Base-by-base conservation (phyloP, 2,797 vertebrate genomes). In the Crocidura indochinensis region DNA sequence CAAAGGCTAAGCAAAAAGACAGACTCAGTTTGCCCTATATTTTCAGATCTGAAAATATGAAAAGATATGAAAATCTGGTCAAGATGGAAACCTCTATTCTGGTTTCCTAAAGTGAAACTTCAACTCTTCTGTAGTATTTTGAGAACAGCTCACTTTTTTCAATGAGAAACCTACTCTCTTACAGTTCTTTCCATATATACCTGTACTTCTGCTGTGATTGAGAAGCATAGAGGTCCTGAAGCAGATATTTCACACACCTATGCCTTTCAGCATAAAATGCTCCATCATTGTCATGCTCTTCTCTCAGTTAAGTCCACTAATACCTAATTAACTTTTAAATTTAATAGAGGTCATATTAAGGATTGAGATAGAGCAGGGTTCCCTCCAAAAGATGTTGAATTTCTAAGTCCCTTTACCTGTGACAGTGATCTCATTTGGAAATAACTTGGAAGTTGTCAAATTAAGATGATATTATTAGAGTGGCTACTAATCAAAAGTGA, bases 391-490 rank as follows among this genome's bases (percentile, higher is more conserved):
- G 20, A 68, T 77, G 44, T 20, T 65, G 71, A 92, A 82, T 26
- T 71, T 47, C 24, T 90, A 76, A 74, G 9, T 73, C 27, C 6
- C 12, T 46, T 62, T n/a, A 79, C 14, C 78, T 81, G 14, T 60
- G 64, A 80, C 64, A 78, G 8, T 29, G 77, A 72, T 60, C n/a
- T 87, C 64, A 65, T 49, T 84, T 82, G 67, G n/a, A 90, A 90
- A 90, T 22, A 81, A 9, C 85, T 60, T 75, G n/a, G 26, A 92
- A 56, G 71, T 46, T 10, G 24, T 73, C 31, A 81, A 82, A 26
- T 49, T 26, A 83, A 74, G 38, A 73, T 74, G 44, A 19, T 22
- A 22, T 80, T 51, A 14, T 10, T 27, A 72, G 56, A 31, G 11
- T 49, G 9, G 22, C 20, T 17, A 22, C 8, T 74, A 53, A 68